Evolutionary conservation across 2,113 vertebrate species (phyloP).

Genomic region (Melanostigma gelatinosum): DNA sequence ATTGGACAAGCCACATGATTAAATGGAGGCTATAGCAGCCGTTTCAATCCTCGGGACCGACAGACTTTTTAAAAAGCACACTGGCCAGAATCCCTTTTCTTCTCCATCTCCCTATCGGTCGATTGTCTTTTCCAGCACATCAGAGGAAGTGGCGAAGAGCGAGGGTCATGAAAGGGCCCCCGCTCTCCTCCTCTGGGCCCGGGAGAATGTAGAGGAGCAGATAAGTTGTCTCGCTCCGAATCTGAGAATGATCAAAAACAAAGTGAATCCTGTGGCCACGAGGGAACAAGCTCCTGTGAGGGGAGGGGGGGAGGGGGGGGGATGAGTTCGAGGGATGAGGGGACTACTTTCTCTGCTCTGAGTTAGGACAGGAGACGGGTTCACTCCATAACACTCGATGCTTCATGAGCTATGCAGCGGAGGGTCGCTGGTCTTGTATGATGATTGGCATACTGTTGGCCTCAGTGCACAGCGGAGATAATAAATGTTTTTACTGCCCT

Average conservation of each 20-base stretch:
- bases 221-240: constrained; percentile 76
- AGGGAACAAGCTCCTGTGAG: constrained; percentile 67
- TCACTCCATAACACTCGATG: constrained; percentile 11
- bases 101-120: constrained; percentile 56
- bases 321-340: constrained; percentile 24
- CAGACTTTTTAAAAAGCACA: constrained; percentile 66
- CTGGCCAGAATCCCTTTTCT: constrained; percentile 59
- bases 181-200: constrained; percentile 72
- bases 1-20: constrained; percentile 47
- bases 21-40: constrained; percentile 29
- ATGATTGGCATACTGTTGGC: constrained; percentile 53
- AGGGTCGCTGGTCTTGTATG: constrained; percentile 29
- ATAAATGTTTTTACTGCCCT: constrained; percentile 48
- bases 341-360: constrained; percentile 14
- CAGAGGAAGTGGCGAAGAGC: constrained; percentile 70
- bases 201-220: constrained; percentile 72
- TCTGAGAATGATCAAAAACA: constrained; percentile 80
- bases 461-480: constrained; percentile 45
- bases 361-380: constrained; percentile 17
- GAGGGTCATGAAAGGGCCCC: constrained; percentile 62
- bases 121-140: constrained; percentile 76
- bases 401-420: constrained; percentile 14
- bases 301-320: not conserved
- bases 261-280: constrained; percentile 71
- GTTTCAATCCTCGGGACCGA: constrained; percentile 53